Evolutionary conservation across 2,888 invertebrate genomes (phyloP), one percentile per base, ranked within the genome.

Genomic region (Pyrrhia umbra): DNA sequence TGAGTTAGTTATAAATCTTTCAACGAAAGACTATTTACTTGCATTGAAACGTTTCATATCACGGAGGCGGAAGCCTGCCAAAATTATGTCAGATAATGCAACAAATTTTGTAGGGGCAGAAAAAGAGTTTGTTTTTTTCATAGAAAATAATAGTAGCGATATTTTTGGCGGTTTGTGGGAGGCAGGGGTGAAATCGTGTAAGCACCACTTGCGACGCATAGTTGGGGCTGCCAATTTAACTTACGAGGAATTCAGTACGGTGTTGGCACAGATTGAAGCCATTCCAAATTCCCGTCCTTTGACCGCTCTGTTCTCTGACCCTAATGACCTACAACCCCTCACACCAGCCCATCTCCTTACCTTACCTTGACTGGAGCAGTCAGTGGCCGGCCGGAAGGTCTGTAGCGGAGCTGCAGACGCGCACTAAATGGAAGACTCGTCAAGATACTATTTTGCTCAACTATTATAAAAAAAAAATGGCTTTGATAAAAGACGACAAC

Each of bases 261-360:
- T 54, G 3, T 43, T 54, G 13, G 25, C 54, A 9, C 54, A 54
- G 30, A 40, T 43, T 1, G 54, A 54, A 20, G 27, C 54, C 6
- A 30, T 54, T 8, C 30, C 43, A 6, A 54, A 54, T n/a, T 42
- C 42, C n/a, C 54, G 54, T n/a, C 54, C 54, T 8, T 5, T 54
- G 27, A 13, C 20, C 8, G 42, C 54, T 54, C 13, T 54, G 9
- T 54, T 43, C 25, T 6, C 54, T 1, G 25, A 42, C n/a, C 43
- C 54, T 5, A 27, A 54, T 9, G 54, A 54, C 13, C 16, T 27
- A 2, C 20, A 30, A 0, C 21, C 43, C 2, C 43, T 54, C 1
- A 43, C 42, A 3, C 34, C 54, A 20, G 43, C 27, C 9, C 54
- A 43, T 16, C 43, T 54, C 18, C 18, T 54, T 1, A 30, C 43